Evolutionary conservation across 2,797 vertebrate species (phyloP).

Genomic region (Falco concolor): DNA sequence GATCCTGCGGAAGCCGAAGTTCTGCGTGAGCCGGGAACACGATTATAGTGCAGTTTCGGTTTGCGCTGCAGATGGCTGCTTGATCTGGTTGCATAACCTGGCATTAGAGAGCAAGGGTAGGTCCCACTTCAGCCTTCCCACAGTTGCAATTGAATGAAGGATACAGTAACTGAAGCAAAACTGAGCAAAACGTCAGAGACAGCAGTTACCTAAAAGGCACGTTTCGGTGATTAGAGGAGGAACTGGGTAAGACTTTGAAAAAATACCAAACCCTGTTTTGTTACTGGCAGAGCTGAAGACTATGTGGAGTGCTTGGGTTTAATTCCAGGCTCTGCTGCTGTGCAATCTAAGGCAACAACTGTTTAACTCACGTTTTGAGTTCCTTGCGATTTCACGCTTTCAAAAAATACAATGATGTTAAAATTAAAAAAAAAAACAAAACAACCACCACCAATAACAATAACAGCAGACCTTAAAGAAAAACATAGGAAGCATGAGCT

Average conservation of each 20-base stretch:
- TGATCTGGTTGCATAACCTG: constrained; percentile 43
- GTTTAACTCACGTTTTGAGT: not conserved
- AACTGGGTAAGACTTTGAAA: not conserved
- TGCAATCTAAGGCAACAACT: not conserved
- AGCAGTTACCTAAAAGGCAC: not conserved
- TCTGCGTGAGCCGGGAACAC: not conserved
- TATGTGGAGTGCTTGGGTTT: not conserved
- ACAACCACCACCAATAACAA: not conserved
- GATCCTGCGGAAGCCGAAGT: not conserved
- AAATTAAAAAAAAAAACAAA: not conserved
- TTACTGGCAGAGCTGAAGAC: not conserved
- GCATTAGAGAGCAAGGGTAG: not conserved
- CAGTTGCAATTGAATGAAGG: not conserved
- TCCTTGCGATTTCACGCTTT: not conserved
- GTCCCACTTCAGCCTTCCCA: not conserved
- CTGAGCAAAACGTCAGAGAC: not conserved
- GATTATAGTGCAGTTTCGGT: constrained; percentile 12
- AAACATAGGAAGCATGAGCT: not conserved
- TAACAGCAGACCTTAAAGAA: not conserved
- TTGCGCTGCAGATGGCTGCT: constrained; percentile 41
- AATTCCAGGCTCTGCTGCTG: not conserved
- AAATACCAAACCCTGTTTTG: not conserved
- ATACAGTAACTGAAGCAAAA: not conserved
- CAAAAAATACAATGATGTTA: not conserved
- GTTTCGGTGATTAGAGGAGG: not conserved